Base-by-base conservation (phyloP, 2,888 invertebrate species). In the Conops quadrifasciatus region DNA sequence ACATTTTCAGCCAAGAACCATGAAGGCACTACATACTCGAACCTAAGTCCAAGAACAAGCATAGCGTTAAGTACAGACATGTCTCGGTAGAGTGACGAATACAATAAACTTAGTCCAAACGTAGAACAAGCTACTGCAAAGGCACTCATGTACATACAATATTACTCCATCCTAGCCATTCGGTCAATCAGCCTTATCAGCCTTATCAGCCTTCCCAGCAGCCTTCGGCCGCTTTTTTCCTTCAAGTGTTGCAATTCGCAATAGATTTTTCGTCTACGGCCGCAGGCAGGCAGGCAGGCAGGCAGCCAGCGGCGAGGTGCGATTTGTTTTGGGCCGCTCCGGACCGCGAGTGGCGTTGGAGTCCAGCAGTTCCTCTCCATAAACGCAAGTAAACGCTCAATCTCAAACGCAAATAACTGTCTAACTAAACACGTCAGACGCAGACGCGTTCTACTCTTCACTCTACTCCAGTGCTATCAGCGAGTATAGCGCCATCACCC, bases 81-180 rank as follows among this genome's bases (percentile, higher is more conserved):
- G 36, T 45, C 45, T 47, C 64, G 2, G 24, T 47, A 26, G 51
- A 51, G 58, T 45, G 56, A 43, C 45, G 24, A 51, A 19, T 53
- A 53, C 30, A 24, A 26, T 65, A 65, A 16, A 51, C 74, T 73
- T 76, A 78, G 78, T 77, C 75, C 77, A 79, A 77, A 69, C 36
- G 49, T 24, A 75, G 30, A 67, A 36, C 11, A 21, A 67, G 26
- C 36, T 60, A 49, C 64, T 49, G 0, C 45, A 30, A 45, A 43
- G 19, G 16, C 63, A 65, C 28, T 30, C 58, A 49, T 49, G 58
- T 26, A 19, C 43, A 56, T 24, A n/a, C n/a, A n/a, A n/a, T n/a
- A 70, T 19, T 43, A 59, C 15, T 67, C 43, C 51, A 49, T 58
- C 43, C 67, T 26, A 45, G 19, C 51, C 49, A 58, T 67, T 26